These are phyloP conservation scores for Catharus bicknelli DNA, from an alignment of 2,113 vertebrate genomes.

Conservation along the genomic window DNA sequence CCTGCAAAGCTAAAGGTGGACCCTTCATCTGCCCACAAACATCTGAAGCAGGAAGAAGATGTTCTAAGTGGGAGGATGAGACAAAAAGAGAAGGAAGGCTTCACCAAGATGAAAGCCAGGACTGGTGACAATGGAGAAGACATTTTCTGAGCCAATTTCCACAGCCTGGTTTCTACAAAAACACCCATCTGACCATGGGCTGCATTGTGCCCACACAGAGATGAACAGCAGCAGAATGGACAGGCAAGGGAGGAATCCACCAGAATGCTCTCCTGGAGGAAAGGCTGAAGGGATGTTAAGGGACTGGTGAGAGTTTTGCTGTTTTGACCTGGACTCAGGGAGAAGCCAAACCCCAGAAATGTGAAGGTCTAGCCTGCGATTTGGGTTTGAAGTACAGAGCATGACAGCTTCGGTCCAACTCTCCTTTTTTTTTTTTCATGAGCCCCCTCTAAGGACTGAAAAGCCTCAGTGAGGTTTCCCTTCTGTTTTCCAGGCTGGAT, in stretches of 20 bases:
- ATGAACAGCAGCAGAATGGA: background rate
- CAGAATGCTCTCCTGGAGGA: background rate
- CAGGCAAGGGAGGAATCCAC: background rate
- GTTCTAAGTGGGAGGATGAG: background rate
- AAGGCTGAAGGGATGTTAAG: background rate
- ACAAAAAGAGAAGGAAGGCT: background rate
- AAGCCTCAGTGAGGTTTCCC: background rate
- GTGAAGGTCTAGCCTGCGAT: background rate
- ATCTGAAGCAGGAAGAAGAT: background rate
- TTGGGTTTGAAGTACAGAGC: background rate
- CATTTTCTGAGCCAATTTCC: background rate
- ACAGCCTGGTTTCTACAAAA: background rate
- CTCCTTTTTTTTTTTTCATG: background rate
- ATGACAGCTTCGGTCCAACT: background rate
- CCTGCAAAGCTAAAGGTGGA: background rate
- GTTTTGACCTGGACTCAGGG: background rate
- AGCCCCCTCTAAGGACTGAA: background rate
- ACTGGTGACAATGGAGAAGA: background rate
- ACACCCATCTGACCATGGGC: background rate
- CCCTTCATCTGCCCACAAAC: background rate
- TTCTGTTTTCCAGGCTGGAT: background rate
- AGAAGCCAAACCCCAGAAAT: background rate
- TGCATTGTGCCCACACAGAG: rapidly evolving
- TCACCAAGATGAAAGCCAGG: background rate
- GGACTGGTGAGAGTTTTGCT: background rate